Evolutionary conservation across 2,888 invertebrate genomes (phyloP).

Genomic region (Oegoconia quadripuncta): DNA sequence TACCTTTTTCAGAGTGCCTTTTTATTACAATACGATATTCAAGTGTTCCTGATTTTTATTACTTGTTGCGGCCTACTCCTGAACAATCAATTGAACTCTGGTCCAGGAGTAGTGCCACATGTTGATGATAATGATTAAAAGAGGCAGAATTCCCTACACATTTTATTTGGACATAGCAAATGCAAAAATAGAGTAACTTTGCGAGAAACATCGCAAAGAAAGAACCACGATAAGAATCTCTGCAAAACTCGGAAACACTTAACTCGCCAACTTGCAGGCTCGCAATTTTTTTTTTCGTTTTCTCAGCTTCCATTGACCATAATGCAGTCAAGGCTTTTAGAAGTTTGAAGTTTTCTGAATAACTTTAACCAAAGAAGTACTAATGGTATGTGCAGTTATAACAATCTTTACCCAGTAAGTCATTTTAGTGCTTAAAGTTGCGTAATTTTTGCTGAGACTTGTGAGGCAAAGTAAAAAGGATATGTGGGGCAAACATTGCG

Average conservation of each 20-base stretch:
- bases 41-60: too few species aligned
- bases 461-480: too few species aligned
- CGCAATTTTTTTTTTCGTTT: slow-evolving; percentile 40
- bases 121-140: too few species aligned
- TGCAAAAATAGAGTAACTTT: slow-evolving; percentile 1
- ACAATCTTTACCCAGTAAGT: neutral
- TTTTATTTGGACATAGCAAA: slow-evolving; percentile 35
- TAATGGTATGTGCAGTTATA: slow-evolving; percentile 1
- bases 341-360: slow-evolving; percentile 40
- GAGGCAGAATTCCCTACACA: slow-evolving; percentile 24
- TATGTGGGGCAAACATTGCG: too few species aligned
- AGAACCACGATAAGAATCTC: slow-evolving; percentile 40
- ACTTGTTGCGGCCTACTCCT: too few species aligned
- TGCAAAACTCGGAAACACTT: slow-evolving; percentile 48
- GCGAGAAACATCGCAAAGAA: slow-evolving; percentile 27
- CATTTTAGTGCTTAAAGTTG: too few species aligned
- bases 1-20: too few species aligned
- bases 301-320: slow-evolving; percentile 48
- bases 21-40: too few species aligned
- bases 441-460: too few species aligned
- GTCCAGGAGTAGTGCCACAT: too few species aligned
- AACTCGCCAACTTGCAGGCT: slow-evolving; percentile 50
- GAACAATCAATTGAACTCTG: too few species aligned
- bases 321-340: slow-evolving; percentile 44
- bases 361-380: slow-evolving; percentile 45